Base-by-base conservation (phyloP, 2,888 invertebrate genomes). In the Thyatira batis region DNA sequence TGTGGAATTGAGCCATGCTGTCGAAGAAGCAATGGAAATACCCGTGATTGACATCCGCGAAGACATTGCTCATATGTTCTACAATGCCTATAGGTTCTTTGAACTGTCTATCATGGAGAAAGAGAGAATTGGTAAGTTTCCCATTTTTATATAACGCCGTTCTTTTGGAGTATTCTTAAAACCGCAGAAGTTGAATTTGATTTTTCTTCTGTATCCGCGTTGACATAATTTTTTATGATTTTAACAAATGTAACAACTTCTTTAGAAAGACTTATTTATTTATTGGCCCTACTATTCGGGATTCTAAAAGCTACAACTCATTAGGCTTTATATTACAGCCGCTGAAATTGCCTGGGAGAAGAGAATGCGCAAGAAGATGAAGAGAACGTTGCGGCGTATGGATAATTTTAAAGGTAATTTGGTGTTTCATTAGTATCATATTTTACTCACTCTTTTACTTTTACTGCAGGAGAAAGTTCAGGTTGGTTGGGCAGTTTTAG, bases 11-110 rank as follows among this genome's bases (percentile, higher is more conserved):
- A 61, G 53, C 51, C 84, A 80, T 25, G 82, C 81, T 0, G 87
- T 90, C 0, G 91, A 92, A 63, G 62, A 72, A 25, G 88, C 89
- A 0, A 91, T 92, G 91, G 91, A 92, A 58, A 75, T 89, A 52
- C 87, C 91, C 0, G 89, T 92, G 0, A 61, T 75, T 3, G 83
- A 83, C 0, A 83, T 92, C 39, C 73, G 63, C 49, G 63, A 76
- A 54, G 91, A 92, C 27, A 85, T 92, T 11, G 82, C 77, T 0
- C 60, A 74, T 1, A 58, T 91, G 0, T 77, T 80, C 44, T 69
- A 55, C n/a, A 73, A 74, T 0, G 81, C 90, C 0, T 91, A 78
- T 50, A 71, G 67, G 10, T 30, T 76, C 61, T 91, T 90, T 50
- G 87, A 90, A 53, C 25, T 82, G 9, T 60, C 76, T 30, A 85